A percentile compares a stretch with the other conserved stretches of the same genome.
phyloP scores from a whole-genome alignment of 2,113 vertebrate genomes.

The Ailurus styani region DNA sequence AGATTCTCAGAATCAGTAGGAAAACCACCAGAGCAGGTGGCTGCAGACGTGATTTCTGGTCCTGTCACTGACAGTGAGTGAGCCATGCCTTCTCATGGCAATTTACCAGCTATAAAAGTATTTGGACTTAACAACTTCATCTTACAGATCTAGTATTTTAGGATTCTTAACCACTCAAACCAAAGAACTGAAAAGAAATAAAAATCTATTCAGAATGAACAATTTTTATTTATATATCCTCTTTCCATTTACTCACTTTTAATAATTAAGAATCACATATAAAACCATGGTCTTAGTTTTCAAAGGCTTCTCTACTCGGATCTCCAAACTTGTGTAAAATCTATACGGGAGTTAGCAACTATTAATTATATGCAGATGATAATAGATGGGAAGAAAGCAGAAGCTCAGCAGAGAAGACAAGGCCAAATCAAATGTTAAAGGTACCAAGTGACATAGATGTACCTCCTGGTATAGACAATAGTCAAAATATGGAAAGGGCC shows the following conservation, averaged over 20 bases:
- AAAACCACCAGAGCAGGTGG: background rate
- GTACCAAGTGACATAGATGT: background rate
- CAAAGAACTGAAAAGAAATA: background rate
- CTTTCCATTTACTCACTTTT: background rate
- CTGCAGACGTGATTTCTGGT: background rate
- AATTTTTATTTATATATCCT: background rate
- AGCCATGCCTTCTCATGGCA: background rate
- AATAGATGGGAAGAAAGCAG: background rate
- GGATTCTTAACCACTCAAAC: background rate
- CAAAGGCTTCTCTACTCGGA: background rate
- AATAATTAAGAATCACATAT: background rate
- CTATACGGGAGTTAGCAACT: background rate
- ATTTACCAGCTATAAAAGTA: background rate
- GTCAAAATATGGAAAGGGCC: background rate
- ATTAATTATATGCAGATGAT: background rate
- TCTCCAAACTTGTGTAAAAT: background rate
- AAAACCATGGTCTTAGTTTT: background rate
- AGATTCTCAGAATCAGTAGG: background rate
- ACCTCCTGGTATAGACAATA: background rate
- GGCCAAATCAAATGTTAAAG: background rate
- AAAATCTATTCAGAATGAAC: background rate
- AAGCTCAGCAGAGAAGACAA: background rate
- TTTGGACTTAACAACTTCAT: background rate
- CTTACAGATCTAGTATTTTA: background rate
- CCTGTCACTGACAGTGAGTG: background rate